phyloP scores from a whole-genome alignment of 2,888 invertebrate species.

The Gasteruption jaculator region DNA sequence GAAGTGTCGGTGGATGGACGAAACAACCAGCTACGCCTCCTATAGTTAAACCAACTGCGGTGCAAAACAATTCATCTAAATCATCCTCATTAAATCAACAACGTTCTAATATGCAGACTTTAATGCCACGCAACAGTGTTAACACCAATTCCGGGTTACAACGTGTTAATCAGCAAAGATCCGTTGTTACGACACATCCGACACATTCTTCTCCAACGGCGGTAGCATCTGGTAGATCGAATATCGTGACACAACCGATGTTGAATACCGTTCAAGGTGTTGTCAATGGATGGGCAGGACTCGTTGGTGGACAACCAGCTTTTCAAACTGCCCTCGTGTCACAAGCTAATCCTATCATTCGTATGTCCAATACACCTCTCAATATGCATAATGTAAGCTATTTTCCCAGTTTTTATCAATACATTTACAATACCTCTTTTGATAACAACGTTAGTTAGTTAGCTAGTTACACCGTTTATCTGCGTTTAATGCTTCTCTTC shows the following conservation, averaged over 20 bases:
- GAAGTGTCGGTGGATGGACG: constrained; percentile 69
- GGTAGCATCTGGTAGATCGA: constrained; percentile 34
- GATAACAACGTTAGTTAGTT: too few relatives aligned
- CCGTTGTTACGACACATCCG: constrained; percentile 37
- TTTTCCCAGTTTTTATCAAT: neutral
- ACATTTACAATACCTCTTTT: too few relatives aligned
- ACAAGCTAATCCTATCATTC: constrained; percentile 44
- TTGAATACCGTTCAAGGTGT: constrained; percentile 46
- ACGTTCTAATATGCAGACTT: constrained; percentile 28
- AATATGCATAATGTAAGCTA: constrained; percentile 48
- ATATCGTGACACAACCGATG: constrained; percentile 39
- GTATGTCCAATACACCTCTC: constrained; percentile 41
- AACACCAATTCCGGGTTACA: constrained; percentile 27
- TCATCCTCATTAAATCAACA: constrained; percentile 35
- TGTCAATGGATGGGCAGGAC: constrained; percentile 52
- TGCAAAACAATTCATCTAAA: constrained; percentile 41
- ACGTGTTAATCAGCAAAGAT: constrained; percentile 45
- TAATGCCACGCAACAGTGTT: constrained; percentile 39
- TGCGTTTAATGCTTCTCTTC: too few relatives aligned
- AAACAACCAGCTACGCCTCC: constrained; percentile 73
- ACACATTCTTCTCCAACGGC: constrained; percentile 44
- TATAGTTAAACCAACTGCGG: constrained; percentile 44
- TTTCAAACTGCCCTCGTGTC: constrained; percentile 45
- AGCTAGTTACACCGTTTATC: too few relatives aligned
- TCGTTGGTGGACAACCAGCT: constrained; percentile 51